phyloP scores from a whole-genome alignment of 2,113 vertebrate genomes.

The Chaetodon trifascialis region DNA sequence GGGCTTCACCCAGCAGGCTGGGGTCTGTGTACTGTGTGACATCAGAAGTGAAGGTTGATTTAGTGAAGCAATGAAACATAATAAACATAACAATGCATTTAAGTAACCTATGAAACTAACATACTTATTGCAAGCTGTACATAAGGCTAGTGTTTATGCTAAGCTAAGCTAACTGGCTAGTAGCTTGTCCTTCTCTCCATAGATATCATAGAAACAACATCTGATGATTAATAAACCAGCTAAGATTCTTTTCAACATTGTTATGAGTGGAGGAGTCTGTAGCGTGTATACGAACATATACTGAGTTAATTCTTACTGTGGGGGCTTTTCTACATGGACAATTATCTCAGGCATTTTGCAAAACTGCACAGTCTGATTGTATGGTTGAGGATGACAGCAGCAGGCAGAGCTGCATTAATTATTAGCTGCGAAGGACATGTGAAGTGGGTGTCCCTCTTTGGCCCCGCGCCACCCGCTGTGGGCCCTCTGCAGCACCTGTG shows the following conservation, averaged over 20 bases:
- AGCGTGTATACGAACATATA: constrained; percentile 12
- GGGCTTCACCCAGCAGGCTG: too few species aligned
- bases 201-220: constrained; percentile 18
- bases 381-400: constrained; percentile 33
- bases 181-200: not conserved
- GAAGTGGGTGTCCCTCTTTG: constrained; percentile 7
- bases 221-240: constrained; percentile 9
- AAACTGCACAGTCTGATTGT: constrained; percentile 25
- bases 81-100: too few species aligned
- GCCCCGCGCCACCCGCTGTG: constrained; percentile 15
- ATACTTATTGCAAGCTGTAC: too few species aligned
- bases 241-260: not conserved
- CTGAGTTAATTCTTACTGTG: not conserved
- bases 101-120: too few species aligned
- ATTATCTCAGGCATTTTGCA: constrained; percentile 17
- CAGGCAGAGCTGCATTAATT: constrained; percentile 28
- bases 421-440: constrained; percentile 26
- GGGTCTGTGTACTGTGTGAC: too few species aligned
- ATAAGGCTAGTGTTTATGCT: too few species aligned
- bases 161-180: too few species aligned
- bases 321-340: not conserved
- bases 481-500: not conserved
- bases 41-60: too few species aligned
- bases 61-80: too few species aligned
- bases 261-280: not conserved